Conservation (phyloP, 2,113 vertebrate species). For the Datnioides undecimradiatus region DNA sequence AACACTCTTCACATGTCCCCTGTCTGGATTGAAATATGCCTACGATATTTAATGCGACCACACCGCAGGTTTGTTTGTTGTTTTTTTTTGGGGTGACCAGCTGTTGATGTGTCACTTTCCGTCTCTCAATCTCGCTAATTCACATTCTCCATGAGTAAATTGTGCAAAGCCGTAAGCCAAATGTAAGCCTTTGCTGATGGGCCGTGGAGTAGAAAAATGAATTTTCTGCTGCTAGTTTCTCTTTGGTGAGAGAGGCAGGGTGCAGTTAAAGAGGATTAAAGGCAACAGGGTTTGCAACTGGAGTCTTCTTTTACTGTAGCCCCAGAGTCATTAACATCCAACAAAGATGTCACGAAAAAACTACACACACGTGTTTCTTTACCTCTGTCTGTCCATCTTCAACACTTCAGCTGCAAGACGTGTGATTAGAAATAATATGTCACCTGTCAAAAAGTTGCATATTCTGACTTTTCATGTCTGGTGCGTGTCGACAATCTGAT, state of each 20-base stretch:
- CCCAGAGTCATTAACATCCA: slow-evolving; percentile 26
- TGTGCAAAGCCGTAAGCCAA: slow-evolving; percentile 42
- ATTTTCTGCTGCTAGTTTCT: slow-evolving; percentile 57
- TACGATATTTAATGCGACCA: neutral
- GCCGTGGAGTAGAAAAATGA: slow-evolving; percentile 50
- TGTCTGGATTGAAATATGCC: neutral
- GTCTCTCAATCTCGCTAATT: slow-evolving; percentile 23
- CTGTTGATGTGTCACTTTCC: slow-evolving; percentile 22
- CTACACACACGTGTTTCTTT: neutral
- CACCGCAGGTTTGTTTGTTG: too few species aligned
- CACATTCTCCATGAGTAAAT: slow-evolving; percentile 40
- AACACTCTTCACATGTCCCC: neutral
- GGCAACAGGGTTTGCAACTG: slow-evolving; percentile 1
- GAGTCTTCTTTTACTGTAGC: slow-evolving; percentile 27
- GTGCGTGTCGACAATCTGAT: too few species aligned
- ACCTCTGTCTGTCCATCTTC: neutral
- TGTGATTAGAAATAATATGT: too few species aligned
- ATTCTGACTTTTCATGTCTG: too few species aligned
- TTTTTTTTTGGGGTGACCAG: slow-evolving; percentile 9
- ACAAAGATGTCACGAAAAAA: slow-evolving; percentile 11
- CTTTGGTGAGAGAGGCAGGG: slow-evolving; percentile 35
- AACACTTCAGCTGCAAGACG: neutral
- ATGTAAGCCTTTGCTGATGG: slow-evolving; percentile 58
- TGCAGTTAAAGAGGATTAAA: slow-evolving; percentile 60
- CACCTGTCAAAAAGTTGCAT: too few species aligned